Evolutionary conservation across 1,140 invertebrate genomes (phyloP).

Genomic region (Ceratosolen solmsi): DNA sequence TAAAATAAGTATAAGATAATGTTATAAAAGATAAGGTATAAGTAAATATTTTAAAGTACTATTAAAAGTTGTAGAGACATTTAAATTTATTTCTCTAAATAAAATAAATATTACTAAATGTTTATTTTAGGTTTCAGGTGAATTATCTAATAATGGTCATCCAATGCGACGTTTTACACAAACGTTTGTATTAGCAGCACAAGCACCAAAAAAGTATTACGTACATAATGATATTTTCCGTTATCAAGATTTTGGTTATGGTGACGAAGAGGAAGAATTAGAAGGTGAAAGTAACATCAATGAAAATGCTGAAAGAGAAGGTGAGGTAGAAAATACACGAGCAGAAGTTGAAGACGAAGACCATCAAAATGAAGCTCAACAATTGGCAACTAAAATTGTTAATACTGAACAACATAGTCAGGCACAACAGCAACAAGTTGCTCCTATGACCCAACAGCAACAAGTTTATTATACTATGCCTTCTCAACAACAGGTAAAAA

Average conservation of each 20-base stretch:
- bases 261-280: constrained; percentile 79
- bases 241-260: constrained; percentile 81
- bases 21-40: too few relatives aligned
- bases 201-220: constrained; percentile 97
- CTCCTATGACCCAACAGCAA: constrained; percentile 54
- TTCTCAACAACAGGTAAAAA: constrained; percentile 62
- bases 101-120: not conserved
- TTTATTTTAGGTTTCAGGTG: constrained; percentile 86
- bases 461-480: constrained; percentile 66
- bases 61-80: too few relatives aligned
- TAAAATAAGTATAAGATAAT: too few relatives aligned
- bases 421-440: constrained; percentile 60
- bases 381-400: constrained; percentile 56
- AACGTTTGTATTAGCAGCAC: constrained; percentile 95
- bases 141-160: constrained; percentile 95
- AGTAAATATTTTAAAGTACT: too few relatives aligned
- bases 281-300: constrained; percentile 61
- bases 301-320: constrained; percentile 68
- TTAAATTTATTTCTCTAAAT: too few relatives aligned
- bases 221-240: constrained; percentile 99
- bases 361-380: constrained; percentile 66
- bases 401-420: constrained; percentile 63
- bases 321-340: constrained; percentile 75
- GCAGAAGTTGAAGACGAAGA: constrained; percentile 81
- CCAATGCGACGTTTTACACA: constrained; percentile 98